Evolutionary conservation across 2,113 vertebrate species (phyloP).

Genomic region (Gobius niger): DNA sequence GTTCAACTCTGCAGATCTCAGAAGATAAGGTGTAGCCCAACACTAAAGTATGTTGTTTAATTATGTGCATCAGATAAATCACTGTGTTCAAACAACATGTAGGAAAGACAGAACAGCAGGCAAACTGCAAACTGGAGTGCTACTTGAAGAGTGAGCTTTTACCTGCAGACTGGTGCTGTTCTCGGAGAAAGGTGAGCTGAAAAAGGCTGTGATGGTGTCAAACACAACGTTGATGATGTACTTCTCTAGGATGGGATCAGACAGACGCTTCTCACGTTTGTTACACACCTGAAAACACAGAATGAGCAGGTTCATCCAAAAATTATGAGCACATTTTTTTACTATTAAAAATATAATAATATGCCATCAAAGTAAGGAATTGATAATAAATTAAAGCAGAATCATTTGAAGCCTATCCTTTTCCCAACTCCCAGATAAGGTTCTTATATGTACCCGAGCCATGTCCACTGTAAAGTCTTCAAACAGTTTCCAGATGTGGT

Average conservation of each 20-base stretch:
- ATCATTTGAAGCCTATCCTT: too few relatives aligned
- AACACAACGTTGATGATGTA: constrained; percentile 95
- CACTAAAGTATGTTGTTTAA: too few relatives aligned
- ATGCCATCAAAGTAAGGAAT: too few relatives aligned
- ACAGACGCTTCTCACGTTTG: constrained; percentile 92
- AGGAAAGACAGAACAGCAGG: not conserved
- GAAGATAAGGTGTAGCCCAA: too few relatives aligned
- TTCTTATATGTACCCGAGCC: constrained; percentile 80
- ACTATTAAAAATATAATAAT: too few relatives aligned
- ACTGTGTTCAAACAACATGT: too few relatives aligned
- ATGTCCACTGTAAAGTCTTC: constrained; percentile 99
- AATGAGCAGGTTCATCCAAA: not conserved
- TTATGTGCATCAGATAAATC: too few relatives aligned
- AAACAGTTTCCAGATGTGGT: constrained; percentile 99
- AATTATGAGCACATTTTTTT: too few relatives aligned
- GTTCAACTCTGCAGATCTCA: too few relatives aligned
- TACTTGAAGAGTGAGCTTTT: not conserved
- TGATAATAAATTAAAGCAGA: too few relatives aligned
- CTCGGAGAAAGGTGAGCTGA: constrained; percentile 97
- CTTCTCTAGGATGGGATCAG: constrained; percentile 87
- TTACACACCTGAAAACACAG: constrained; percentile 82
- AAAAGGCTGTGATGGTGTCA: constrained; percentile 96
- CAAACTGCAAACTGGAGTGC: not conserved
- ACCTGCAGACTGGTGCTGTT: constrained; percentile 98
- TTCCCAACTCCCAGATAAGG: not conserved